Conservation (phyloP, 2,113 vertebrate species). For the Sitta europaea region DNA sequence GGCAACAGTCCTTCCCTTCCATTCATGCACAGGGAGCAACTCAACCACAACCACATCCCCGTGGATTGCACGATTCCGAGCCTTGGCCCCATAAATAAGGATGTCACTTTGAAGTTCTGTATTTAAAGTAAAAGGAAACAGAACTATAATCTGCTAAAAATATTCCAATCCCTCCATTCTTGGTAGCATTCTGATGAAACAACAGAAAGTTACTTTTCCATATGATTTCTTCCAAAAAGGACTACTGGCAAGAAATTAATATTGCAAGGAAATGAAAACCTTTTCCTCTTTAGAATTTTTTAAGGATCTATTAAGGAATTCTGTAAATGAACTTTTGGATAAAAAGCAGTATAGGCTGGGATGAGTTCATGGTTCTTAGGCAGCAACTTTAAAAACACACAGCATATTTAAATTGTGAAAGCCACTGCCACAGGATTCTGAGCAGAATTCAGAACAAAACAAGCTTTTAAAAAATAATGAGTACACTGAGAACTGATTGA, state of each 20-base stretch:
- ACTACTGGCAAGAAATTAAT: not conserved
- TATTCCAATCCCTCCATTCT: not conserved
- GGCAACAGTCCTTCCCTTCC: slow-evolving; percentile 82
- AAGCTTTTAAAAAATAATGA: not conserved
- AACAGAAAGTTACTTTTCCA: not conserved
- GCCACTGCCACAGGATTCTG: not conserved
- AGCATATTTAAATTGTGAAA: not conserved
- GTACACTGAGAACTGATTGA: not conserved
- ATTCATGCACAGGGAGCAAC: slow-evolving; percentile 81
- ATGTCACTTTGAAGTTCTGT: slow-evolving; percentile 82
- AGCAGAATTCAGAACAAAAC: not conserved
- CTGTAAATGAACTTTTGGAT: not conserved
- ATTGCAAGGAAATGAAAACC: not conserved
- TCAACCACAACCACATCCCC: slow-evolving; percentile 88
- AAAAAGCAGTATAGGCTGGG: not conserved
- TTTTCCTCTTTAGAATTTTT: not conserved
- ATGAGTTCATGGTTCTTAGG: not conserved
- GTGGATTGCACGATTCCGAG: slow-evolving; percentile 88
- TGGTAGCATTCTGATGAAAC: not conserved
- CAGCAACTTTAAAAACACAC: not conserved
- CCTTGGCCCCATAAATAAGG: slow-evolving; percentile 82
- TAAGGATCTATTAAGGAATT: not conserved
- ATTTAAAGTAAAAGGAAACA: not conserved
- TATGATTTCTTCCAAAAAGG: not conserved
- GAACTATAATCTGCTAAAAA: not conserved